A percentile compares a stretch with the other conserved stretches of the same genome.
phyloP scores from a whole-genome alignment of 1,140 invertebrate species.

The Campoletis sonorensis region DNA sequence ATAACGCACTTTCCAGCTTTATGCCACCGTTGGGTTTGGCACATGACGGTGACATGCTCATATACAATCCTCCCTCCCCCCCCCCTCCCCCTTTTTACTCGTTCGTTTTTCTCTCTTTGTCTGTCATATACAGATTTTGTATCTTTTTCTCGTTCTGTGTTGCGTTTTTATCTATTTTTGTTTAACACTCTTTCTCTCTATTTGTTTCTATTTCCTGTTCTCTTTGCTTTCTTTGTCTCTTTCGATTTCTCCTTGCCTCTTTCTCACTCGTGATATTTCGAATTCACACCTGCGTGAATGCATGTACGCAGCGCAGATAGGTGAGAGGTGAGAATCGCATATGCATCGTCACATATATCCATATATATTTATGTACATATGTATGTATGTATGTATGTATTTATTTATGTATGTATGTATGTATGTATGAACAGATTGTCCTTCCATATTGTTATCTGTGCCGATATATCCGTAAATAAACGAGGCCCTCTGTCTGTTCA shows the following conservation, averaged over 20 bases:
- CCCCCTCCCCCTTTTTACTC: too few relatives aligned
- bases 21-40: background rate
- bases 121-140: too few relatives aligned
- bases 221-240: background rate
- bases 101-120: too few relatives aligned
- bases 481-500: background rate
- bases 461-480: slow-evolving; percentile 9
- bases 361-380: background rate
- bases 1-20: slow-evolving; percentile 21
- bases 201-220: too few relatives aligned
- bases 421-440: background rate
- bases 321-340: slow-evolving; percentile 10
- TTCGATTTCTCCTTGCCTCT: background rate
- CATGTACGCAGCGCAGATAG: background rate
- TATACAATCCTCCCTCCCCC: background rate
- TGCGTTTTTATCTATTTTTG: too few relatives aligned
- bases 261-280: background rate
- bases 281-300: slow-evolving; percentile 5
- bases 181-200: too few relatives aligned
- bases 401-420: background rate
- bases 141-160: too few relatives aligned
- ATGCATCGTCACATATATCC: background rate
- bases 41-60: background rate
- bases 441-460: background rate
- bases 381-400: background rate